Evolutionary conservation across 2,113 vertebrate genomes (phyloP).

Genomic region (Gymnogyps californianus): DNA sequence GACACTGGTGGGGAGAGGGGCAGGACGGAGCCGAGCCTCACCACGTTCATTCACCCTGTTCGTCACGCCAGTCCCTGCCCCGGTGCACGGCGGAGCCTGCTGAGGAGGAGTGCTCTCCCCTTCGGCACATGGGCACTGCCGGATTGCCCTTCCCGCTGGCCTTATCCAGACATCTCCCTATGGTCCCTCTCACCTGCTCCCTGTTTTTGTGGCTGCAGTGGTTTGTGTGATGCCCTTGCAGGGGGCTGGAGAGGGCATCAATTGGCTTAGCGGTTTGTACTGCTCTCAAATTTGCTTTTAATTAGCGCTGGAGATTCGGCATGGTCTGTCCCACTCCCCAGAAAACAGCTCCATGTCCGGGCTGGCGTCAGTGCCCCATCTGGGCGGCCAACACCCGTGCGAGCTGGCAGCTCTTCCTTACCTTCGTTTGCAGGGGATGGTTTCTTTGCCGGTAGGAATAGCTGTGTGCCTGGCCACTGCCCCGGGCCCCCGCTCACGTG

Average conservation of each 20-base stretch:
- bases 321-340: background rate
- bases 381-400: accelerated
- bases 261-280: background rate
- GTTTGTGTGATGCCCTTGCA: background rate
- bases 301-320: background rate
- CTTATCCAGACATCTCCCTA: background rate
- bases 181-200: background rate
- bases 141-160: accelerated
- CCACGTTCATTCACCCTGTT: accelerated
- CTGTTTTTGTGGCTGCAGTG: background rate
- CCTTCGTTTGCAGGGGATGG: background rate
- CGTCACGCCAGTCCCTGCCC: background rate
- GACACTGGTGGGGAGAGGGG: background rate
- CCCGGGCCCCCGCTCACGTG: background rate
- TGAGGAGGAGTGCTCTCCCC: background rate
- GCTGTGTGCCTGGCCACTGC: background rate
- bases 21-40: accelerated
- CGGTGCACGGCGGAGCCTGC: accelerated
- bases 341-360: background rate
- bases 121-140: accelerated
- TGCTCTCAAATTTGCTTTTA: background rate
- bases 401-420: background rate
- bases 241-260: background rate
- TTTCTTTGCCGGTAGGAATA: background rate
- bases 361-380: background rate